Evolutionary conservation across 2,797 vertebrate species (phyloP), one percentile per base, ranked within the genome.

Genomic region (Acanthurus leucopareius): DNA sequence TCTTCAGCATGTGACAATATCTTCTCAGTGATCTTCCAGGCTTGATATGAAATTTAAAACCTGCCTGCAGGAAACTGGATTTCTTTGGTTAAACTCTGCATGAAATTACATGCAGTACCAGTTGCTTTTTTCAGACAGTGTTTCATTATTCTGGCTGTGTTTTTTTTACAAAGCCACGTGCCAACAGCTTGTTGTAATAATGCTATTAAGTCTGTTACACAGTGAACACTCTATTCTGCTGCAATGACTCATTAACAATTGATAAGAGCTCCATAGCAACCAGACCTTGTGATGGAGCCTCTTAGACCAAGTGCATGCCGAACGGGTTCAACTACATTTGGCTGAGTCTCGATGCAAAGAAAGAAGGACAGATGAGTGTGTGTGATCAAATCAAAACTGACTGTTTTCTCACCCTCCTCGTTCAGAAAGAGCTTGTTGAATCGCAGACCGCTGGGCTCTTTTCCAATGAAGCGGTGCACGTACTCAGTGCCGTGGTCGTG

Each of bases 391-490:
- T 40, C 6, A 10, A 8, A 17, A 10, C 15, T 4, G n/a, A 10
- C 13, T 32, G 49, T 5, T 42, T 51, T 54, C 97, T 96, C 94
- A 99, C 98, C 98, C 58, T 99, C 98, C 94, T 99, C 98, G 76
- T 99, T 96, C 82, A 99, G 96, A 95, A 99, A 99, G 35, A 99
- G 93, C 86, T 99, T 99, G 96, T 99, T 99, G 95, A 99, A 99
- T 44, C 97, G 95, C 85, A 99, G 92, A 17, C 98, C 98, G 74
- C 98, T 99, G 54, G 98, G 98, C 89, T 99, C 98, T 89, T 99
- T 99, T 53, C 97, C 98, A 59, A 99, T 98, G 40, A 99, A 99
- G 92, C 97, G 96, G 94, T 99, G 98, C 32, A 99, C 98, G 0
- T 98, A 99, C 61, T 99, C 98, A 0, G 97, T 99, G 91, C 98